These are phyloP conservation scores for Peromyscus californicus DNA, from an alignment of 2,113 vertebrate species.

Conservation along the genomic window DNA sequence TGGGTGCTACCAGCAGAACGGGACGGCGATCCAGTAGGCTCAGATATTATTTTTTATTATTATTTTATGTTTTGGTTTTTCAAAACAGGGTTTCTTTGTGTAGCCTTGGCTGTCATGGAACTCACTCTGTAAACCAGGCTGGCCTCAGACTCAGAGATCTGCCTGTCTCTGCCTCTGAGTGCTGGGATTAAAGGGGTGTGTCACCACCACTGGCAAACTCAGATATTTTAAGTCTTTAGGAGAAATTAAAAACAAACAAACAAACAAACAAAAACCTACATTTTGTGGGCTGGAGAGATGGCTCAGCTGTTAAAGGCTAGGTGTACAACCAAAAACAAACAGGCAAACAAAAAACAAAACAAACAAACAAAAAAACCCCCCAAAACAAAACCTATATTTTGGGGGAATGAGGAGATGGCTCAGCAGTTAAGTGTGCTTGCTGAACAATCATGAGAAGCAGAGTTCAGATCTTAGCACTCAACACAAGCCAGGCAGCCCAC, in stretches of 20 bases:
- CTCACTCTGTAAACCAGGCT: background rate
- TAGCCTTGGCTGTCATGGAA: background rate
- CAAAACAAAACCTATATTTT: background rate
- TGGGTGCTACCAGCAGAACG: background rate
- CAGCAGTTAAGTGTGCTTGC: background rate
- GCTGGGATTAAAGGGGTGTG: background rate
- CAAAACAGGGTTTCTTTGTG: background rate
- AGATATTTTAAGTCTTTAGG: background rate
- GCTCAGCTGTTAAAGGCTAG: background rate
- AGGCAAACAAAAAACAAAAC: background rate
- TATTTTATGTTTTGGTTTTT: background rate
- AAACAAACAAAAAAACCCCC: background rate
- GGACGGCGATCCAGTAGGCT: background rate
- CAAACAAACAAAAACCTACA: too few species aligned
- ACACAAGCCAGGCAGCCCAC: background rate
- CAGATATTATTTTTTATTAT: background rate
- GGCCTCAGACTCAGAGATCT: background rate
- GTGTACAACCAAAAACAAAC: background rate
- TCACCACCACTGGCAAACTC: background rate
- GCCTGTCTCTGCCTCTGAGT: background rate
- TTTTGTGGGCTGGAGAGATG: background rate
- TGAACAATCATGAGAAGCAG: background rate
- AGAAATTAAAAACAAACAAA: too few species aligned
- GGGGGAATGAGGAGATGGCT: background rate
- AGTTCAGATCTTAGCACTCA: background rate